Base-by-base conservation (phyloP, 2,113 vertebrate species). In the Lophotis ruficrista region DNA sequence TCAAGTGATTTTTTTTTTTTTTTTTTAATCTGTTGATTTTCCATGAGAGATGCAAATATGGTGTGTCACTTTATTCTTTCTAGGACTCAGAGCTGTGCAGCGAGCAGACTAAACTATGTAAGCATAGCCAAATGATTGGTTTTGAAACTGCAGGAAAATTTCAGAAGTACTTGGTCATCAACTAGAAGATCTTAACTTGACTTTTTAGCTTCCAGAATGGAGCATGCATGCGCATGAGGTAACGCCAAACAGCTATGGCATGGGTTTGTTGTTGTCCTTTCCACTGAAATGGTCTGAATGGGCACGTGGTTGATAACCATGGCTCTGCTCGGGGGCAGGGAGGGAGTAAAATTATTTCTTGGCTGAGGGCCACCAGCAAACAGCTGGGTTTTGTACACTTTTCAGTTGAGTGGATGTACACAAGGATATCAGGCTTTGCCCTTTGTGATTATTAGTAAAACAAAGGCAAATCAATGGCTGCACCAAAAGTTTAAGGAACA, bases 261-360 rank as follows among this genome's bases (percentile, higher is more conserved):
- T 20, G 2, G 0, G 13, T 47, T 56, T 80, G 38, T 58, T 72
- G 64, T 23, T 57, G 24, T 77, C 3, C 14, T 43, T 88, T 13
- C 54, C 56, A 24, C 41, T 73, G 79, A 64, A 73, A 8, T 23
- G 51, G 35, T 47, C 19, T 41, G 41, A 50, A 19, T 7, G 6
- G 16, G 6, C 6, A 19, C 0, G 0, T 33, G 79, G 37, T 65
- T 35, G 60, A 57, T 78, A 73, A 53, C 23, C 9, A 1, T 1
- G 31, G 10, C 19, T 37, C 13, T 79, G 48, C 87, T 89, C 37
- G 5, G 60, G 28, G 11, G 3, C 3, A 11, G 18, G 16, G 21
- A 13, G 14, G 19, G 20, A 38, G 23, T 38, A 15, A 71, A 54
- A 38, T 69, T 6, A 25, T 30, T 60, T 84, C 6, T 41, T 54